Conservation (phyloP, 2,888 invertebrate genomes). For the Orthonychiurus folsomi region DNA sequence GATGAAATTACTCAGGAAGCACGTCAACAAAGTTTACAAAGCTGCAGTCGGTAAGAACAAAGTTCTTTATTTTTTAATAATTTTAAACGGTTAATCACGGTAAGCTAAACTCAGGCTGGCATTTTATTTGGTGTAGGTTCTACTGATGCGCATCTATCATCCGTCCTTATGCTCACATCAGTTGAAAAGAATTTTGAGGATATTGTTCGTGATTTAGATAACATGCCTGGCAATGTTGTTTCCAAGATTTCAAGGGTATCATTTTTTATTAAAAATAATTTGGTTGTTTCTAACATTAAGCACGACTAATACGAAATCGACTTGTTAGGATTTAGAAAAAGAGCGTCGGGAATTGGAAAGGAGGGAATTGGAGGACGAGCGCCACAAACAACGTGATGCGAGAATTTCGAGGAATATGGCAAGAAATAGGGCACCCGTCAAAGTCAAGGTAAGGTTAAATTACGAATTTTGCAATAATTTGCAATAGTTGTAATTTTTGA, state of each 20-base stretch:
- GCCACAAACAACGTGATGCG: conserved; percentile 26
- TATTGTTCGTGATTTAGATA: conserved; percentile 35
- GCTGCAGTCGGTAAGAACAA: conserved; percentile 30
- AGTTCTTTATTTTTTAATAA: no score
- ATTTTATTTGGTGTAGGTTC: no score
- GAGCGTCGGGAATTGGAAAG: conserved; percentile 36
- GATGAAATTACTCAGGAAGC: conserved; percentile 31
- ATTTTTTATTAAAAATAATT: neutral
- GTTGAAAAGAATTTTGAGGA: conserved; percentile 40
- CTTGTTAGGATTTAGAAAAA: conserved; percentile 38
- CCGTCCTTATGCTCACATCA: conserved; percentile 37
- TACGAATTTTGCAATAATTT: neutral
- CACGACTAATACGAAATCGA: no score
- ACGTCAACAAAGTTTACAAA: conserved; percentile 36
- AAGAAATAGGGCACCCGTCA: conserved; percentile 34
- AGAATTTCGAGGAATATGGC: conserved; percentile 27
- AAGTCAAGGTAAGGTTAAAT: conserved; percentile 24
- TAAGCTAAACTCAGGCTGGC: no score
- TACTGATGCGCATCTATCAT: conserved; percentile 33
- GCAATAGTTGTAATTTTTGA: neutral
- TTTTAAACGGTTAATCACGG: no score
- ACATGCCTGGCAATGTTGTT: conserved; percentile 37
- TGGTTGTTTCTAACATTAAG: conserved; percentile 8
- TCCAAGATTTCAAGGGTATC: conserved; percentile 38
- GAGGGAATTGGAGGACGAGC: conserved; percentile 27